Percentiles rank a stretch among this genome's conserved stretches.
Conservation (phyloP, 1,140 invertebrate genomes). For the Lordiphosa stackelbergi region DNA sequence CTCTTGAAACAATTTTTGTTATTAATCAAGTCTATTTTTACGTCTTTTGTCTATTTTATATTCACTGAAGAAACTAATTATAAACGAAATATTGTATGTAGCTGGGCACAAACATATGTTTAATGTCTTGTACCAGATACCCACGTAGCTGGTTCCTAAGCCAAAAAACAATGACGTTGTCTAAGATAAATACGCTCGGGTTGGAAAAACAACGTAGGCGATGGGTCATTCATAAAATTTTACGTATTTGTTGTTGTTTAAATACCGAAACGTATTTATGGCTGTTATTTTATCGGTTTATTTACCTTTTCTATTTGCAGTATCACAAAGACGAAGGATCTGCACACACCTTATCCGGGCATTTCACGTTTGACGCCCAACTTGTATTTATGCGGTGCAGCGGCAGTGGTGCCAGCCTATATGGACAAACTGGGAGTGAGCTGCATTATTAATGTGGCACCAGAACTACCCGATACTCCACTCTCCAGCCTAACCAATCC, state of each 20-base stretch:
- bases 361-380: slow-evolving; percentile 61
- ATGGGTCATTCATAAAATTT: slow-evolving; percentile 9
- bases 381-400: slow-evolving; percentile 70
- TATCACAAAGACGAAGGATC: slow-evolving; percentile 20
- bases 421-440: slow-evolving; percentile 65
- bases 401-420: slow-evolving; percentile 64
- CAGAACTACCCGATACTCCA: slow-evolving; percentile 87
- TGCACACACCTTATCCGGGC: slow-evolving; percentile 57
- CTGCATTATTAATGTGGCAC: slow-evolving; percentile 88
- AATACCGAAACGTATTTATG: slow-evolving; percentile 15
- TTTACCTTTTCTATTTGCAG: slow-evolving; percentile 42
- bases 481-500: slow-evolving; percentile 79
- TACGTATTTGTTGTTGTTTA: slow-evolving; percentile 5
- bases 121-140: slow-evolving; percentile 37
- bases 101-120: slow-evolving; percentile 35
- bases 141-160: slow-evolving; percentile 26
- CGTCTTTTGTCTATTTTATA: slow-evolving; percentile 34
- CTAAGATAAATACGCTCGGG: slow-evolving; percentile 40
- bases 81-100: slow-evolving; percentile 46
- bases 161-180: slow-evolving; percentile 58
- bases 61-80: slow-evolving; percentile 55
- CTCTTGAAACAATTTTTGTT: slow-evolving; percentile 25
- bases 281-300: slow-evolving; percentile 39
- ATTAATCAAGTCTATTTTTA: slow-evolving; percentile 56
- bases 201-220: slow-evolving; percentile 14